Conservation (phyloP, 2,888 invertebrate species). For the Agriopis marginaria region DNA sequence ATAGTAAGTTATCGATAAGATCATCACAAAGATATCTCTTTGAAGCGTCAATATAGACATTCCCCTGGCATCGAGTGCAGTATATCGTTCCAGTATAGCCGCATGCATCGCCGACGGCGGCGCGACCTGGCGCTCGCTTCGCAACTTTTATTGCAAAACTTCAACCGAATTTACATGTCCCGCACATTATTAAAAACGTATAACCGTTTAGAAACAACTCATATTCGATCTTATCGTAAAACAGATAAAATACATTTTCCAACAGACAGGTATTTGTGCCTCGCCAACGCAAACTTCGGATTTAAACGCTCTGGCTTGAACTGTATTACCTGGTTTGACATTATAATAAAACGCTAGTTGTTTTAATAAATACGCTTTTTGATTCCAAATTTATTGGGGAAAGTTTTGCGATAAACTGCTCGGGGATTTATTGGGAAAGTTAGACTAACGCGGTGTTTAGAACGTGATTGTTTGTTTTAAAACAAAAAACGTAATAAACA, state of each 20-base stretch:
- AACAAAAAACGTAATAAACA: constrained; percentile 1
- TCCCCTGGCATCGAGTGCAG: constrained; percentile 14
- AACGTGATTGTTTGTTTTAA: constrained; percentile 6
- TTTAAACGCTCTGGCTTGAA: constrained; percentile 55
- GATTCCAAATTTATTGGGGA: constrained; percentile 46
- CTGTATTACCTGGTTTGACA: constrained; percentile 41
- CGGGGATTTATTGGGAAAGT: constrained; percentile 37
- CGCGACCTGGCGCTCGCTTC: constrained; percentile 50
- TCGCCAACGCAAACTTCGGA: constrained; percentile 55
- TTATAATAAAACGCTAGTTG: constrained; percentile 47
- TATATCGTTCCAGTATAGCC: constrained; percentile 34
- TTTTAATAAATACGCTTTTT: constrained; percentile 54
- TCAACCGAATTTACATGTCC: constrained; percentile 79
- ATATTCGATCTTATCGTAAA: constrained; percentile 44
- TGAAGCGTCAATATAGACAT: background rate
- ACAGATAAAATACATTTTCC: constrained; percentile 47
- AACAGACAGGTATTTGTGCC: constrained; percentile 37
- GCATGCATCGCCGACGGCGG: constrained; percentile 52
- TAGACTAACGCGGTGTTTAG: constrained; percentile 34
- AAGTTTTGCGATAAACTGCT: constrained; percentile 45
- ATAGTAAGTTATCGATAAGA: background rate
- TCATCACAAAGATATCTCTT: background rate
- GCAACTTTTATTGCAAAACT: constrained; percentile 85
- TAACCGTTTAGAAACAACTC: constrained; percentile 43
- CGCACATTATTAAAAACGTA: constrained; percentile 80